phyloP scores from a whole-genome alignment of 2,797 vertebrate species.

The Thalassophryne amazonica region DNA sequence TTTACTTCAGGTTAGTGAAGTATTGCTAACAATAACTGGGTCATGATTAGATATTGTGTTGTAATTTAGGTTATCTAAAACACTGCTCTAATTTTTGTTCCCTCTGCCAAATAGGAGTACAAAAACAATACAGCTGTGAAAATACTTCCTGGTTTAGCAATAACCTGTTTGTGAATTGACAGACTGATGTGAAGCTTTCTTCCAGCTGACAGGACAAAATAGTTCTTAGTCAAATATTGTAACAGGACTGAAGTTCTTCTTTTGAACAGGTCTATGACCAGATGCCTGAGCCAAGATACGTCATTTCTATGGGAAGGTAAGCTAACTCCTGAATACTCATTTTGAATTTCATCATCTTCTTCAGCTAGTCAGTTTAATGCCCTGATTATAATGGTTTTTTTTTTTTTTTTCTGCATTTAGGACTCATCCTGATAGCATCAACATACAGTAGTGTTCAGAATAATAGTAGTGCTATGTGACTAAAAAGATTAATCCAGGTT shows the following conservation, averaged over 20 bases:
- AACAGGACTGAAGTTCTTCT: slow-evolving; percentile 28
- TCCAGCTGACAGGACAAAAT: slow-evolving; percentile 50
- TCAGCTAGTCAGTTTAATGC: background rate
- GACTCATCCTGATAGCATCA: no score
- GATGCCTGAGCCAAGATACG: slow-evolving; percentile 97
- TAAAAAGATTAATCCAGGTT: no score
- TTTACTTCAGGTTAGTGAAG: background rate
- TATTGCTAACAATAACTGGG: background rate
- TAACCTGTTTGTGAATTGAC: slow-evolving; percentile 31
- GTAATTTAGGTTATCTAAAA: background rate
- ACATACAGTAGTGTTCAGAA: no score
- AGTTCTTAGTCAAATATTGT: slow-evolving; percentile 38
- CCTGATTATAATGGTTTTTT: background rate
- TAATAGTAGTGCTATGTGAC: no score
- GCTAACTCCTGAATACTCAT: background rate
- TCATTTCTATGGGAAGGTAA: slow-evolving; percentile 98
- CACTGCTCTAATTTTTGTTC: no score
- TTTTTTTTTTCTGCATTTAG: background rate
- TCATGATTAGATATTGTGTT: background rate
- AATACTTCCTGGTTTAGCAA: slow-evolving; percentile 47
- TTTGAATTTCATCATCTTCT: background rate
- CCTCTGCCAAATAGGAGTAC: slow-evolving; percentile 1
- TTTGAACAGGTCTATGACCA: slow-evolving; percentile 92
- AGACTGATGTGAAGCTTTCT: slow-evolving; percentile 17
- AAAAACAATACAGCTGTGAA: slow-evolving; percentile 47